Conservation (phyloP, 2,888 invertebrate species). For the Pachliopta kotzebuea region DNA sequence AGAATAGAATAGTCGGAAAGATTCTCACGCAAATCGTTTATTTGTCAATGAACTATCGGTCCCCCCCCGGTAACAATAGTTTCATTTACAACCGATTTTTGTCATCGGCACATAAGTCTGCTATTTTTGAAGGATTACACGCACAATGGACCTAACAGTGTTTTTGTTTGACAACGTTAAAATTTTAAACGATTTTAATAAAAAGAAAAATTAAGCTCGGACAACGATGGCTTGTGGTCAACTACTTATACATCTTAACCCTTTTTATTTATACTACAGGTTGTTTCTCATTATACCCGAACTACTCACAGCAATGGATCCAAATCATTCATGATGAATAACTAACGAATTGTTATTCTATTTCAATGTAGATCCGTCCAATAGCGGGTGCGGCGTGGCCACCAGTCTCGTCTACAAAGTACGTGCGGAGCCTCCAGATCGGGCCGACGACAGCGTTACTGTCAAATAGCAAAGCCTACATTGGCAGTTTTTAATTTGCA, state of each 20-base stretch:
- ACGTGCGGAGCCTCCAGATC: constrained; percentile 19
- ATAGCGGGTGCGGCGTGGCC: constrained; percentile 13
- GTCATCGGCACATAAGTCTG: constrained; percentile 25
- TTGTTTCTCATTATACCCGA: background rate
- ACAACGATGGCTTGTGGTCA: constrained; percentile 20
- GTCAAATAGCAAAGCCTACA: constrained; percentile 14
- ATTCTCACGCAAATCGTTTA: constrained; percentile 12
- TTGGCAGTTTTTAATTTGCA: constrained; percentile 20
- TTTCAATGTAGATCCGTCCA: constrained; percentile 17
- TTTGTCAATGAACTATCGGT: constrained; percentile 6
- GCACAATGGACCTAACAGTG: constrained; percentile 15
- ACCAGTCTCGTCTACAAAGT: constrained; percentile 19
- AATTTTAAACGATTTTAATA: constrained; percentile 9
- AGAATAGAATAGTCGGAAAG: constrained; percentile 1
- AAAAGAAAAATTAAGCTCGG: constrained; percentile 13
- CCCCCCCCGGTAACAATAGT: background rate
- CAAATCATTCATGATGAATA: constrained; percentile 12
- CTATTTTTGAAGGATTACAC: constrained; percentile 26
- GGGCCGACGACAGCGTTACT: background rate
- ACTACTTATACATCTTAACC: constrained; percentile 1
- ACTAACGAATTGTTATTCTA: constrained; percentile 12
- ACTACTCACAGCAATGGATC: background rate
- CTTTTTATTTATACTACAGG: background rate
- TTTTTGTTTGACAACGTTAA: constrained; percentile 14
- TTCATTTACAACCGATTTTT: constrained; percentile 21